Base-by-base conservation (phyloP, 2,113 vertebrate genomes). In the Puntigrus tetrazona region DNA sequence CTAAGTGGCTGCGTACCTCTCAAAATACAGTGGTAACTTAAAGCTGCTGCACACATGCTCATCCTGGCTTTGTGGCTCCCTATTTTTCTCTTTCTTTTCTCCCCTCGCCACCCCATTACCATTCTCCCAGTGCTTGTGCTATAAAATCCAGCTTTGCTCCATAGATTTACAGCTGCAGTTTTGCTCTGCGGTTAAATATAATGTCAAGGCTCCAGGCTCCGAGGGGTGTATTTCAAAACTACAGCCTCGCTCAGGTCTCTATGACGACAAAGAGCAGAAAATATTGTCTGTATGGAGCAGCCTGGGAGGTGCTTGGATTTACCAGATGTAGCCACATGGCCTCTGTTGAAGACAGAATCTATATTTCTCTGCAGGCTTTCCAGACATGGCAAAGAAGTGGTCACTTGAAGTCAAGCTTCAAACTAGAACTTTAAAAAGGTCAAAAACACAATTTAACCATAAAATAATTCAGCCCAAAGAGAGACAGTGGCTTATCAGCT, bases 121-220 rank as follows among this genome's bases (percentile, higher is more conserved):
- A 27, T 82, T 82, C 78, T 81, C 80, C 36, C 4, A 31, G 74
- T 50, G 47, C 55, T 16, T 55, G 45, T 16, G 69, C 86, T 89
- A 77, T 89, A 90, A 92, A 90, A 87, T 84, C 75, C 86, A 84
- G 38, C 86, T 84, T 86, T 86, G 85, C 89, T 88, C 88, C 88
- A 91, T 89, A 83, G 88, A 92, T 90, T 92, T 92, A 87, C 81
- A 86, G 83, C 88, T 87, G 89, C 86, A 89, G 86, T 84, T 88
- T 57, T 89, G 86, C 88, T 87, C 88, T 90, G 91, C 38, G 88
- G 91, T 88, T 82, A 69, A 83, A 88, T 87, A 83, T 90, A 89
- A 92, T 90, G 90, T 88, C 89, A 90, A 91, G 83, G 78, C 87
- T 91, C 72, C 84, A 79, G 88, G 80, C 88, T 75, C 31, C 14